These are phyloP conservation scores for Cheilosia variabilis DNA, from an alignment of 2,888 invertebrate species.

Conservation along the genomic window DNA sequence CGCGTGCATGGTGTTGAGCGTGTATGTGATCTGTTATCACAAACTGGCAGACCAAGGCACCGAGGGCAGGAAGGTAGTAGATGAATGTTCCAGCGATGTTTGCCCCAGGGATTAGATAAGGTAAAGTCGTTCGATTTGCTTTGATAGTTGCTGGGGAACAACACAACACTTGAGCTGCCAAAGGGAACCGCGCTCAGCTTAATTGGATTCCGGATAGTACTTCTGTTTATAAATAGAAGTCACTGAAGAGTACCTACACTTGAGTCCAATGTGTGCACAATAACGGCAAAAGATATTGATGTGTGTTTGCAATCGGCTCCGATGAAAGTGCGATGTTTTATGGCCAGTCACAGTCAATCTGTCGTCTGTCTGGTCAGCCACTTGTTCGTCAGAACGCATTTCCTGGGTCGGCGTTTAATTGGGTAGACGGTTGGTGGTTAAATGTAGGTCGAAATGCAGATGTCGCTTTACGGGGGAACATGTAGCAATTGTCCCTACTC, in stretches of 20 bases:
- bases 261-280: constrained; percentile 1
- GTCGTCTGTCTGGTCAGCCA: too few species aligned
- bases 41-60: constrained; percentile 19
- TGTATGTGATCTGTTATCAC: constrained; percentile 29
- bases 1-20: constrained; percentile 1
- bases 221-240: constrained; percentile 14
- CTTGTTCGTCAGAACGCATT: too few species aligned
- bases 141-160: constrained; percentile 17
- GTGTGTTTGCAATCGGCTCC: not conserved
- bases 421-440: too few species aligned
- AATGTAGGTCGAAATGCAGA: too few species aligned
- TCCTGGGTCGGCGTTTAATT: too few species aligned
- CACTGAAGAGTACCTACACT: not conserved
- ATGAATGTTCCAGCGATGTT: constrained; percentile 9
- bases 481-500: too few species aligned
- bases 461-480: too few species aligned
- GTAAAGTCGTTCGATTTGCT: not conserved
- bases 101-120: constrained; percentile 25
- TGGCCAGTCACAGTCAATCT: not conserved
- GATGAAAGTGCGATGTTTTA: not conserved
- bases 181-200: not conserved
- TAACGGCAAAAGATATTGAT: not conserved
- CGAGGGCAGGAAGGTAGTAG: not conserved
- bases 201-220: constrained; percentile 18
- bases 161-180: constrained; percentile 3